Base-by-base conservation (phyloP, 2,888 invertebrate genomes). In the Dasysyrphus albostriatus region DNA sequence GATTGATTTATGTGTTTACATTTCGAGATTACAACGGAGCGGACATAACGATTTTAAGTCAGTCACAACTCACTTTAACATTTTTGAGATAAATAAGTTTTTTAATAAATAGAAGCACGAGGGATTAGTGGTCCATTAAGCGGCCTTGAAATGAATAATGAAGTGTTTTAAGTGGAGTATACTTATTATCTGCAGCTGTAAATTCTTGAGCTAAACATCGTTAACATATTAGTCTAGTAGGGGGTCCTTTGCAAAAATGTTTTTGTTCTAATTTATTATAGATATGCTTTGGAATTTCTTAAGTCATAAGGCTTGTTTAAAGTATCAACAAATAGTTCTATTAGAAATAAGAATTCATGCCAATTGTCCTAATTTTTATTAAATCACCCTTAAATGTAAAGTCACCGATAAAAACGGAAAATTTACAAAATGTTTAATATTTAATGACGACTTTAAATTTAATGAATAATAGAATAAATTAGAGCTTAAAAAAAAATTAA, bases 1-100 rank as follows among this genome's bases (percentile, higher is more conserved):
- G 83, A 84, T 80, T 75, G 83, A 84, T 84, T 84, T 84, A 80
- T 84, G 80, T 58, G 74, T 74, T 74, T 69, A 34, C 51, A 34
- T 44, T 58, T 70, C 12, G n/a, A 54, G 37, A 51, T 76, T 65
- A 65, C 2, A 12, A 5, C 65, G 63, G 5, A 10, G 7, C 72
- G 70, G 58, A 73, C 65, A 70, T 76, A 47, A 42, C 8, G 76
- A 65, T 76, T 65, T 70, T 24, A 63, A 72, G 59, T 77, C 72
- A 16, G 54, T 61, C 69, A 39, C 51, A 67, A 76, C 34, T 44
- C 49, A 19, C n/a, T 5, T 16, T 0, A 67, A 29, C 5, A 49
- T 4, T 76, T 19, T 12, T 59, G 14, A 67, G 58, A 73, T 80
- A 58, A 49, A 73, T 80, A 49, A 8, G 8, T 39, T 47, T 70